phyloP scores from a whole-genome alignment of 2,888 invertebrate species.

The Zaprionus bogoriensis region DNA sequence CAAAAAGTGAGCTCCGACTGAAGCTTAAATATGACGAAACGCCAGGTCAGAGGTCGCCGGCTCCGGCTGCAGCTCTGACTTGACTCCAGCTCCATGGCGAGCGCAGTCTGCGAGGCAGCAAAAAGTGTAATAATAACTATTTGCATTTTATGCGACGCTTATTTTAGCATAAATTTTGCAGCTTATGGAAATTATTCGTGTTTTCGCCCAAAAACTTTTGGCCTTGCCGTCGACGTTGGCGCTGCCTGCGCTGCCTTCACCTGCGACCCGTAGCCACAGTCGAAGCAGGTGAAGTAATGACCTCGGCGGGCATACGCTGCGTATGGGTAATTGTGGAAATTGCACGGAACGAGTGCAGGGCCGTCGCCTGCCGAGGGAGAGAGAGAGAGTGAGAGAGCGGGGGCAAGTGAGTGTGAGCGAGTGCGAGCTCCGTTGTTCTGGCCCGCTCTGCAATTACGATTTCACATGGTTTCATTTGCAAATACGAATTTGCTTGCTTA shows the following conservation, averaged over 20 bases:
- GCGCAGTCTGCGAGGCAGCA: conserved; percentile 6
- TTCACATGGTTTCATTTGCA: conserved; percentile 38
- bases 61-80: not conserved
- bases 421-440: not conserved
- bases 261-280: conserved; percentile 2
- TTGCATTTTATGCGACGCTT: conserved; percentile 74
- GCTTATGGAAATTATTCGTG: conserved; percentile 73
- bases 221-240: not conserved
- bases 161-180: conserved; percentile 73
- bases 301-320: conserved; percentile 59
- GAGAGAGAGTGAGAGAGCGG: too few relatives aligned
- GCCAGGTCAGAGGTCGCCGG: conserved; percentile 12
- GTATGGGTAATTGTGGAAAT: conserved; percentile 68
- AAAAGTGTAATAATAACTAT: conserved; percentile 75
- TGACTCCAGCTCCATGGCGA: not conserved
- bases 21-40: conserved; percentile 64
- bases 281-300: conserved; percentile 62
- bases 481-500: conserved; percentile 35
- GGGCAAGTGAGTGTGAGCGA: not conserved
- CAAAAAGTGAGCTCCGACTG: not conserved
- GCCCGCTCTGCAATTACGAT: conserved; percentile 19
- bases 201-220: conserved; percentile 18
- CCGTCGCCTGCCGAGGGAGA: too few relatives aligned
- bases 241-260: too few relatives aligned
- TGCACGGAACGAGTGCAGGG: conserved; percentile 34